Evolutionary conservation across 1,140 invertebrate species (phyloP), one percentile per base, ranked within the genome.

Genomic region (Drosophila micromelanica): DNA sequence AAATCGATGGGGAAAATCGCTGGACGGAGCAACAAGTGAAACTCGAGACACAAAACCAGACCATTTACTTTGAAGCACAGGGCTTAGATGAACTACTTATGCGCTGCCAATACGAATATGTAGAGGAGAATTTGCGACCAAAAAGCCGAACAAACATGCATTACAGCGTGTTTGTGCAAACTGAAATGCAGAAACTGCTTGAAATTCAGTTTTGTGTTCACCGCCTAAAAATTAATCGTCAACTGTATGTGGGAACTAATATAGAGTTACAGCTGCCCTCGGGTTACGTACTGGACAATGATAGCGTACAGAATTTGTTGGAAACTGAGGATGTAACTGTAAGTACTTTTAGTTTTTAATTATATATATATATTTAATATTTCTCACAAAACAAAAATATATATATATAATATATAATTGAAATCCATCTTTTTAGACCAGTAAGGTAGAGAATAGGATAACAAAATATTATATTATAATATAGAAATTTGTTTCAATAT

Each of bases 181-280:
- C 2, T 2, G 11, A 13, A 0, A 11, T 3, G n/a, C 9, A 13
- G 15, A 3, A 35, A 2, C 13, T 17, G 11, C 15, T 52, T 0
- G 27, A 12, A 9, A 1, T 76, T 0, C 32, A 43, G 5, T 7
- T 69, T 13, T 76, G 63, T 43, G 13, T 69, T 5, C 0, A 12
- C 12, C 74, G 74, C 13, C 8, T 37, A 5, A 12, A 12, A 3
- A 1, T 32, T 1, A 9, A 55, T 20, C 30, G 30, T 1, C 11
- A 20, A 3, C 11, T 49, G 8, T 70, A 70, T 42, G 32, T 56
- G 9, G 72, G 65, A 12, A 71, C 15, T n/a, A 42, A 55, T 11
- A 7, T 75, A 0, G 23, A 45, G 6, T 8, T 71, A 5, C n/a
- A 15, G 11, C 35, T 75, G 5, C 75, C 72, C 3, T 54, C 71